phyloP scores from a whole-genome alignment of 1,140 invertebrate species.

The Epicauta chinensis region DNA sequence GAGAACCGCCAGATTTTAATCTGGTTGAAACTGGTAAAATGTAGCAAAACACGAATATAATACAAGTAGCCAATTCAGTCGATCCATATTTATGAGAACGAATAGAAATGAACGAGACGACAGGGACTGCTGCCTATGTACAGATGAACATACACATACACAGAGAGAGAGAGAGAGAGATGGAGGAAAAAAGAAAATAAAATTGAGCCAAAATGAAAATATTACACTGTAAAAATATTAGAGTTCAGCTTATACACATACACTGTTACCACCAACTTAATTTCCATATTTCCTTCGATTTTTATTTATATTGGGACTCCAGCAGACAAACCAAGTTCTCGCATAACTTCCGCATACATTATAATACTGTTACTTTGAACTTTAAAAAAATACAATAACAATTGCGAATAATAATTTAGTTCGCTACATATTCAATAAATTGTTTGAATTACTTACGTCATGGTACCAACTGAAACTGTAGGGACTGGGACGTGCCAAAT shows the following conservation, averaged over 20 bases:
- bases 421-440: too few species aligned
- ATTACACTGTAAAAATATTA: slow-evolving; percentile 23
- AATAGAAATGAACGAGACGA: neutral
- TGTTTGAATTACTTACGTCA: slow-evolving; percentile 51
- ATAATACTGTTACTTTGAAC: slow-evolving; percentile 25
- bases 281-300: slow-evolving; percentile 33
- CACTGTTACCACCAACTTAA: slow-evolving; percentile 16
- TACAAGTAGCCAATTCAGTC: slow-evolving; percentile 19
- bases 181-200: neutral
- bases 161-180: too few species aligned
- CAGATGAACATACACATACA: too few species aligned
- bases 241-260: neutral
- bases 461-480: slow-evolving; percentile 51
- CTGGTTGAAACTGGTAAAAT: slow-evolving; percentile 23
- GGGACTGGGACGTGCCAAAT: slow-evolving; percentile 50
- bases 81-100: slow-evolving; percentile 28
- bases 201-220: slow-evolving; percentile 26
- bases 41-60: slow-evolving; percentile 18
- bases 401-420: slow-evolving; percentile 19
- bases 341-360: slow-evolving; percentile 28
- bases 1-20: slow-evolving; percentile 8
- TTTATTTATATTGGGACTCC: slow-evolving; percentile 30
- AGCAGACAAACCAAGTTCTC: slow-evolving; percentile 3
- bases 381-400: slow-evolving; percentile 28
- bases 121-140: too few species aligned